Percentiles rank a stretch among this genome's conserved stretches.
phyloP scores from a whole-genome alignment of 2,113 vertebrate genomes.

The Rhinolophus sinicus region DNA sequence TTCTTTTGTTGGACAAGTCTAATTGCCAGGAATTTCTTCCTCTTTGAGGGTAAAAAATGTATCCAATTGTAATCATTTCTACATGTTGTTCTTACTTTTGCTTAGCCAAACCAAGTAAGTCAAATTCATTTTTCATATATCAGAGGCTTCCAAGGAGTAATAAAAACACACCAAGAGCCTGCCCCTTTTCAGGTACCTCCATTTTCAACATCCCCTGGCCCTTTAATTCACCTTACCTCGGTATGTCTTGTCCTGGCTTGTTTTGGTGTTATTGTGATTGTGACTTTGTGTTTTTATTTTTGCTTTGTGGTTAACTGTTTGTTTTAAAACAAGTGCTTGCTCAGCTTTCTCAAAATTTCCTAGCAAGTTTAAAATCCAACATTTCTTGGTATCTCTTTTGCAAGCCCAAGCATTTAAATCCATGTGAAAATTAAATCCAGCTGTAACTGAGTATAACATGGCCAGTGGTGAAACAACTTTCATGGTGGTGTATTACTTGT shows the following conservation, averaged over 20 bases:
- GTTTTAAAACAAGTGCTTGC: background rate
- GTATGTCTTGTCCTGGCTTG: background rate
- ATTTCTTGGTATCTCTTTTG: background rate
- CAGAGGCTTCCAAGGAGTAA: background rate
- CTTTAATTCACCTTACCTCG: background rate
- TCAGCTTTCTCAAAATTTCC: slow-evolving; percentile 14
- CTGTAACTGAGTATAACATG: background rate
- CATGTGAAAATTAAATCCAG: background rate
- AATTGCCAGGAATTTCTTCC: background rate
- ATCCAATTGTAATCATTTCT: slow-evolving; percentile 14
- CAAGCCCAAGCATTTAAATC: background rate
- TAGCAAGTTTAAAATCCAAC: background rate
- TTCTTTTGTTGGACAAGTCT: background rate
- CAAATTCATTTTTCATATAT: background rate
- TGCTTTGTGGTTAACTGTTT: background rate
- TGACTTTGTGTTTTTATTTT: background rate
- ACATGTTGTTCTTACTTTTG: background rate
- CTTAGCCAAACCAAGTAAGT: background rate
- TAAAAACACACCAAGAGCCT: background rate
- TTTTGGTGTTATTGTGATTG: background rate
- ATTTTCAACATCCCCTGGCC: background rate
- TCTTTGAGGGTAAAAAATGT: slow-evolving; percentile 18
- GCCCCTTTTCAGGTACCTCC: background rate
- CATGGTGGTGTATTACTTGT: background rate
- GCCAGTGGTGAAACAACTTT: background rate